phyloP scores from a whole-genome alignment of 2,797 vertebrate genomes.

The Hippopotamyrus pictus region DNA sequence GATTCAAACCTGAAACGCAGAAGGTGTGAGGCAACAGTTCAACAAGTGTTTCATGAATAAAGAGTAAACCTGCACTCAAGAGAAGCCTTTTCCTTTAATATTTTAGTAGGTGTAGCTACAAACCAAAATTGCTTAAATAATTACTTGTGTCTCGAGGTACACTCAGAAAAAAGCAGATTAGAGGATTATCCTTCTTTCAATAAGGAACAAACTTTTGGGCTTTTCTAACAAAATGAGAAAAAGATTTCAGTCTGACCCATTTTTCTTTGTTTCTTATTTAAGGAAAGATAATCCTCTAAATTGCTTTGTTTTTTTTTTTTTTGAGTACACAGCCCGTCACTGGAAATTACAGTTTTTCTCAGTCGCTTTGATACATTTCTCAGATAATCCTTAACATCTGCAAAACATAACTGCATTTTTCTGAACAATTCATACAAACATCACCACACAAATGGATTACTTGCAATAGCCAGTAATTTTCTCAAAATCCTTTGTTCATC shows the following conservation, averaged over 20 bases:
- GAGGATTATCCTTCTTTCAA: neutral
- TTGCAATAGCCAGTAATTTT: neutral
- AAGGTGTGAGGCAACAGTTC: neutral
- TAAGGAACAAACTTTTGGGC: neutral
- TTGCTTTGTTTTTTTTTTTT: neutral
- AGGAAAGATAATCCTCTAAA: neutral
- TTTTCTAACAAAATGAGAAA: neutral
- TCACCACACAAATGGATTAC: neutral
- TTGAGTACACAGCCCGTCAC: neutral
- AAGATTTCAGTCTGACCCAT: neutral
- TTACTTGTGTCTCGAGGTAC: neutral
- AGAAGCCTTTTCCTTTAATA: neutral
- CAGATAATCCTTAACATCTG: neutral
- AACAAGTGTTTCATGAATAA: neutral
- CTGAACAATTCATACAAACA: no score
- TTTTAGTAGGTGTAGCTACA: neutral
- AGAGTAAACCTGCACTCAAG: neutral
- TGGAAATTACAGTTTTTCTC: neutral
- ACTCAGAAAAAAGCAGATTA: neutral
- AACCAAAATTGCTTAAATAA: neutral
- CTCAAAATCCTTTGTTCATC: neutral
- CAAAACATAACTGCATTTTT: neutral
- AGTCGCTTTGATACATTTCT: neutral
- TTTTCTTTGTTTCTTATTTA: neutral
- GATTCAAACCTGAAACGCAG: neutral